Evolutionary conservation across 2,797 vertebrate species (phyloP).

Genomic region (Microhierax caerulescens): DNA sequence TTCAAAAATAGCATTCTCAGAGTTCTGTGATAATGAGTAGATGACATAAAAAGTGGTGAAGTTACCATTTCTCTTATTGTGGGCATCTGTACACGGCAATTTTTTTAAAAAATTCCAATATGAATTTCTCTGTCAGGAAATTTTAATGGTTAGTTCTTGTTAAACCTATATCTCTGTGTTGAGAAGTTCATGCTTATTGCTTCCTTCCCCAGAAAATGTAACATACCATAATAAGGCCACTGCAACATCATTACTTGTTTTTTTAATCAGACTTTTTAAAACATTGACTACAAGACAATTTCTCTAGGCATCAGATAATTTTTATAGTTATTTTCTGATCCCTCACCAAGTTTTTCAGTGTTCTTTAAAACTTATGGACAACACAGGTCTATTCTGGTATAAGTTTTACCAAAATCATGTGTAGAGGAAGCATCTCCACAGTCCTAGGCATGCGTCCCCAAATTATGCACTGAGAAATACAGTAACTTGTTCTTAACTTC

Average conservation of each 20-base stretch:
- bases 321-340: background rate
- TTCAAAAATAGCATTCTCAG: background rate
- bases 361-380: background rate
- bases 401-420: background rate
- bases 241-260: background rate
- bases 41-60: background rate
- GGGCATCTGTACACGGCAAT: background rate
- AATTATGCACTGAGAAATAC: background rate
- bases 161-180: background rate
- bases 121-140: background rate
- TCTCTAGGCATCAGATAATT: background rate
- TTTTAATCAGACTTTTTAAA: background rate
- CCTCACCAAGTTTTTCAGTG: background rate
- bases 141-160: background rate
- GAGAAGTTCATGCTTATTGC: background rate
- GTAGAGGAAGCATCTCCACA: background rate
- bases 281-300: background rate
- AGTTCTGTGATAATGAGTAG: background rate
- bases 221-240: background rate
- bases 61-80: background rate
- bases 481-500: background rate
- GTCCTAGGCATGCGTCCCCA: background rate
- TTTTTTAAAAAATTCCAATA: background rate
- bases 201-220: background rate
- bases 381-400: background rate